Evolutionary conservation across 2,888 invertebrate genomes (phyloP), one percentile per base, ranked within the genome.

Genomic region (Adelphocoris suturalis): DNA sequence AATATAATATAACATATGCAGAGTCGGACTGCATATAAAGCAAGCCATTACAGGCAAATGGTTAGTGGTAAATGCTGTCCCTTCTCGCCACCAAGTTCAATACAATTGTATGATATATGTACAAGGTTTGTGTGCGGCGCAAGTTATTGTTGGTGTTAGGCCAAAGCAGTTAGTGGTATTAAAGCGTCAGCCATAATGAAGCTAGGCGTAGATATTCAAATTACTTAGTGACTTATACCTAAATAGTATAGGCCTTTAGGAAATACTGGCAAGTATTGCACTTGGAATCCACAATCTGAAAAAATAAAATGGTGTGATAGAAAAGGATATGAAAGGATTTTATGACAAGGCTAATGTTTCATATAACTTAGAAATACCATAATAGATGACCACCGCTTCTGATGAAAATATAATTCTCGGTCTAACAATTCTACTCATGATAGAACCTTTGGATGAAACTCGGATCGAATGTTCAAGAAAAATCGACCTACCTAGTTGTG

Each of bases 191-290:
- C 68, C 28, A 37, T 37, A 86, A 23, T 46, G 46, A 75, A 75
- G 86, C 57, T 47, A 84, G 84, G 27, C 55, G 68, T n/a, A 37
- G 2, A 37, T 37, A 86, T 19, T 61, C 85, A 85, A 68, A 68
- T 86, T 37, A 86, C 86, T 86, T 61, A 75, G n/a, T 61, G 75
- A 68, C 52, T 28, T 87, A 84, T 86, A 86, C 86, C 86, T 90
- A 90, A 76, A 81, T 89, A 89, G 81, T 89, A 89, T 81, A 89
- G 89, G 89, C 89, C 89, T 82, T 89, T 89, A 61, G 89, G 89
- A 89, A 89, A 89, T 81, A 89, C 89, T 47, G 89, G 89, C 19
- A 89, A 89, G 89, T 89, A 89, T 89, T 89, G 89, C 82, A 89
- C 89, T 81, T 89, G 89, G 82, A 89, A 81, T 57, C 89, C 89